Evolutionary conservation across 2,888 invertebrate species (phyloP), one percentile per base, ranked within the genome.

Genomic region (Prenolepis imparis): DNA sequence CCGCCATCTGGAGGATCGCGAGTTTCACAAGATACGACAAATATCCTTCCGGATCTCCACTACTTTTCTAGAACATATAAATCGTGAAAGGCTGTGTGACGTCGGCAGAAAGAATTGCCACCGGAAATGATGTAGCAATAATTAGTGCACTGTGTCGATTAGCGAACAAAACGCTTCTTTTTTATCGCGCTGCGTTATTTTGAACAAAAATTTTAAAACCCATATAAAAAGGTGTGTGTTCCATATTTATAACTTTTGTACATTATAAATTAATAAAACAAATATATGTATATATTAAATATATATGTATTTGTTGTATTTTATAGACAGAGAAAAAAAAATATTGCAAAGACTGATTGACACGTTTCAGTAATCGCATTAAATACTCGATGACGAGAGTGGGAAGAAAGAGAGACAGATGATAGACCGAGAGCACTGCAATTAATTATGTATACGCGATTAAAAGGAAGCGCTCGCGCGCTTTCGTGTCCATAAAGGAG

Each of bases 361-460:
- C 80, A 83, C 64, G 83, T 81, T 68, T 84, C 67, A 75, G 84
- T 52, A 83, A 86, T 85, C 82, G 84, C 80, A 48, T 28, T 63
- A 73, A 39, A 67, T 61, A 52, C 66, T 63, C 52, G 84, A 57
- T 67, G 73, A 87, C 55, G 74, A 66, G 52, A 64, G 63, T 15
- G 32, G 3, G 3, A 21, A 63, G 67, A 57, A 8, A 66, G 63
- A 70, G 67, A 78, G 74, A 80, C 80, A 28, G 41, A 57, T 41
- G 41, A 41, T 48, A 75, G 84, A 86, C 81, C 77, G 70, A 82
- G 84, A 84, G 67, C 81, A 61, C 67, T 75, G 88, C 90, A 88
- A 91, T 91, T 92, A 92, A 92, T 92, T 92, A 92, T 91, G 91
- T 92, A 91, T 91, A 91, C 92, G 89, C 86, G 88, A 86, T 87